Evolutionary conservation across 2,888 invertebrate species (phyloP), one percentile per base, ranked within the genome.

Genomic region (Drosophila kanekoi): DNA sequence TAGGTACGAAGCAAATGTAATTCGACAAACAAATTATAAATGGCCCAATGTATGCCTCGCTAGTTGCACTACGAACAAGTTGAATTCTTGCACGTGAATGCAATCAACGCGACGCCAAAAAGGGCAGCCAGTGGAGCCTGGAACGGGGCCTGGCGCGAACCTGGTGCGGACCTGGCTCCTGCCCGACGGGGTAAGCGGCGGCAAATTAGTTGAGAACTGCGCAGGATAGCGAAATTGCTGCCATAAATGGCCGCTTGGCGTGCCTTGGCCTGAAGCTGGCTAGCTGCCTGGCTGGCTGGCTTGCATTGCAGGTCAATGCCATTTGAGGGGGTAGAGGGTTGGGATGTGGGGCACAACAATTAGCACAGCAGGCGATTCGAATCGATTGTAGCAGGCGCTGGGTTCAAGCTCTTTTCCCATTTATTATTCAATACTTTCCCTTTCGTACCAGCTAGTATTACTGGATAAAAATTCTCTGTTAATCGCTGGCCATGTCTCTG

Each of bases 281-380:
- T 47, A 28, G 6, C 14, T 33, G 28, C 3, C 37, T 37, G 51
- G 32, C 18, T 47, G n/a, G 18, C 40, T 45, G 40, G 47, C 58
- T 45, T 38, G 33, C 20, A 70, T 69, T 67, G 74, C 85, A 79
- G 84, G 85, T 81, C 85, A 81, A 84, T 81, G 85, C 82, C 79
- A 81, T 81, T 68, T 72, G 35, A 18, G 18, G 41, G 8, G 28
- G 28, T 28, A 8, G 28, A 8, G 28, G 23, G 2, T 2, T 8
- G 2, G 23, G 23, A 8, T 28, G 28, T 28, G 28, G 8, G 28
- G 28, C 28, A 28, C 28, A 47, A 62, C 32, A 45, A 16, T 66
- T 58, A 58, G 62, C 70, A 54, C 56, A 60, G 51, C 62, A 40
- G 43, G 43, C 47, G 38, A 33, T 45, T 28, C 35, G 43, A 65